Evolutionary conservation across 2,888 invertebrate genomes (phyloP).

Genomic region (Druceiella hillmani): DNA sequence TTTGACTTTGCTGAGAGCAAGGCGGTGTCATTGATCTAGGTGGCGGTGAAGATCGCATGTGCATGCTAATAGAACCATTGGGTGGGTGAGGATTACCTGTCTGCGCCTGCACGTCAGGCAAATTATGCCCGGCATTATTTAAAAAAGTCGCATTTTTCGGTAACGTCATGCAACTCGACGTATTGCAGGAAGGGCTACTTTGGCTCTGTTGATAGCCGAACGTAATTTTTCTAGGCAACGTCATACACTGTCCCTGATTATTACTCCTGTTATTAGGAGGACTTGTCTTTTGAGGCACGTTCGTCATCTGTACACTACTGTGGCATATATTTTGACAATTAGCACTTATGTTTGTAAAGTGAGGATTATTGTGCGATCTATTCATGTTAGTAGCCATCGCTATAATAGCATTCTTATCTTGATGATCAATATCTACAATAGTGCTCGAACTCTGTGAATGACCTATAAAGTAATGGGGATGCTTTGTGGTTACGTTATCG

Average conservation of each 20-base stretch:
- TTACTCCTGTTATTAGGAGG: slow-evolving; percentile 38
- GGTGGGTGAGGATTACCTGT: slow-evolving; percentile 33
- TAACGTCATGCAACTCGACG: slow-evolving; percentile 53
- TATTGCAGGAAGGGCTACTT: slow-evolving; percentile 41
- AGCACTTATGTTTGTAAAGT: slow-evolving; percentile 36
- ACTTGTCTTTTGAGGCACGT: slow-evolving; percentile 41
- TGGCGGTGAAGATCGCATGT: slow-evolving; percentile 27
- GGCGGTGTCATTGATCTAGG: slow-evolving; percentile 41
- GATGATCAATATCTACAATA: slow-evolving; percentile 80
- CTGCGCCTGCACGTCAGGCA: slow-evolving; percentile 49
- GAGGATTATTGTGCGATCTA: slow-evolving; percentile 30
- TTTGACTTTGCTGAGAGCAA: too few relatives aligned
- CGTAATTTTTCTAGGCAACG: slow-evolving; percentile 46
- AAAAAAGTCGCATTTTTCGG: slow-evolving; percentile 55
- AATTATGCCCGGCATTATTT: slow-evolving; percentile 37
- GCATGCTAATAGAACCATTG: slow-evolving; percentile 30
- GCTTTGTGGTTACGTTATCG: slow-evolving; percentile 59
- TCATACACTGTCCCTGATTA: slow-evolving; percentile 37
- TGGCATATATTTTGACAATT: slow-evolving; percentile 54
- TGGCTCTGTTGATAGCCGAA: slow-evolving; percentile 40
- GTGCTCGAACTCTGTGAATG: slow-evolving; percentile 77
- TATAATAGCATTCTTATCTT: slow-evolving; percentile 55
- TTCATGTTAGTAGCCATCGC: slow-evolving; percentile 45
- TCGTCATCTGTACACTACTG: slow-evolving; percentile 54
- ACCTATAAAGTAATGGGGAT: slow-evolving; percentile 73